These are phyloP conservation scores for Microctenopoma stevenorrisi DNA, from an alignment of 2,797 vertebrate species.

Conservation along the genomic window DNA sequence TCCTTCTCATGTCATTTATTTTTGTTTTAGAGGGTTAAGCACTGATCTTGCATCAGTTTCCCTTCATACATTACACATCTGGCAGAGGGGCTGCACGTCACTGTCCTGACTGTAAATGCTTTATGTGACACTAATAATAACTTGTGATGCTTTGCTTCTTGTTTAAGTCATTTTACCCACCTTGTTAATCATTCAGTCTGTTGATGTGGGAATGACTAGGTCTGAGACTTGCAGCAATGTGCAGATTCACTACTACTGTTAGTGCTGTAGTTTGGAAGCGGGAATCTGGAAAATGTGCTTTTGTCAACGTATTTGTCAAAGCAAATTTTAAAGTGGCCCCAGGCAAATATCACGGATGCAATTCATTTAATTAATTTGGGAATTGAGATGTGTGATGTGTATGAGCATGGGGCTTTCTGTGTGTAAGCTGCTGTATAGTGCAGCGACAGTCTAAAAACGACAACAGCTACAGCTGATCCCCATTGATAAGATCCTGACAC, in stretches of 20 bases:
- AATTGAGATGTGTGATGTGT: slow-evolving; percentile 52
- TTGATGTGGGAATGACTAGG: slow-evolving; percentile 13
- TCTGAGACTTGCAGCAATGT: slow-evolving; percentile 14
- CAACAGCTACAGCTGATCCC: background rate
- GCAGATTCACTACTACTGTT: background rate
- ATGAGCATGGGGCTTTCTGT: background rate
- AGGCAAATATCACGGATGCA: slow-evolving; percentile 60
- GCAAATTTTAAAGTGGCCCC: slow-evolving; percentile 65
- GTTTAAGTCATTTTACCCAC: slow-evolving; percentile 38
- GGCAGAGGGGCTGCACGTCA: background rate
- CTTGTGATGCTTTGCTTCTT: slow-evolving; percentile 35
- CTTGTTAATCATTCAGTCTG: background rate
- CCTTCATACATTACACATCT: background rate
- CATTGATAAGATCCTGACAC: background rate
- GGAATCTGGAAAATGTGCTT: slow-evolving; percentile 51
- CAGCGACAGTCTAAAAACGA: slow-evolving; percentile 6
- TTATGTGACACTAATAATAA: slow-evolving; percentile 26
- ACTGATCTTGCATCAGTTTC: background rate
- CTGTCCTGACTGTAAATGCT: slow-evolving; percentile 6
- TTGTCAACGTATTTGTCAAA: slow-evolving; percentile 70
- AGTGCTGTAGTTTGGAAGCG: slow-evolving; percentile 16
- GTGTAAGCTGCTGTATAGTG: slow-evolving; percentile 2
- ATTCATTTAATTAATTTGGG: slow-evolving; percentile 67
- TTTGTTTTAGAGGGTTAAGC: slow-evolving; percentile 26
- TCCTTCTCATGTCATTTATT: slow-evolving; percentile 19